phyloP scores from a whole-genome alignment of 2,113 vertebrate species.

The Pithys albifrons region DNA sequence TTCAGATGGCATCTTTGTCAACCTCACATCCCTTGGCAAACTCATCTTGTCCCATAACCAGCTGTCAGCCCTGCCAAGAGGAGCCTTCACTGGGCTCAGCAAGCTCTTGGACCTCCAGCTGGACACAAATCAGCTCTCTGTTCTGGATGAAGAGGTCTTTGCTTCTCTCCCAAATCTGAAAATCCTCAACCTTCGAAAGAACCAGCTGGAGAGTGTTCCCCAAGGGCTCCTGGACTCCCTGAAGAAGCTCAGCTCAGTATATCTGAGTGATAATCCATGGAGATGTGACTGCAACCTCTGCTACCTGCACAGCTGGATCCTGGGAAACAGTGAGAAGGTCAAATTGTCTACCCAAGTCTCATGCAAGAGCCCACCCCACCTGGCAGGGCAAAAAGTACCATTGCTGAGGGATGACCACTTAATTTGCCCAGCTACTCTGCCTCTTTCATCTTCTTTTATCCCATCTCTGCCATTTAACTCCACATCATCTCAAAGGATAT shows the following conservation, averaged over 20 bases:
- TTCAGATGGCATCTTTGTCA: constrained; percentile 67
- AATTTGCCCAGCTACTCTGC: constrained; percentile 53
- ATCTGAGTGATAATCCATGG: constrained; percentile 80
- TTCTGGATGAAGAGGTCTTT: constrained; percentile 62
- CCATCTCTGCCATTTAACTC: not conserved
- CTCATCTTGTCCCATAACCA: constrained; percentile 76
- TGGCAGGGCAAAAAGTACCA: constrained; percentile 55
- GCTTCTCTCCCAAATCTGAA: constrained; percentile 63
- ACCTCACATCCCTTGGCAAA: constrained; percentile 70
- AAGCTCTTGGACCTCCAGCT: constrained; percentile 75
- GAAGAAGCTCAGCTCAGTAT: constrained; percentile 64
- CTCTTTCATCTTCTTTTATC: not conserved
- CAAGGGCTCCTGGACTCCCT: constrained; percentile 57
- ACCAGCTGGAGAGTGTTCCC: constrained; percentile 68
- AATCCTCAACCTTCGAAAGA: constrained; percentile 67
- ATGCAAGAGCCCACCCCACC: constrained; percentile 69
- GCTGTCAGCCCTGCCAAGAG: constrained; percentile 61
- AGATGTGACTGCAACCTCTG: constrained; percentile 82
- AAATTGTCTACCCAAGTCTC: not conserved
- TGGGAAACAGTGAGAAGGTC: constrained; percentile 42
- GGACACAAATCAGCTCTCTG: constrained; percentile 64
- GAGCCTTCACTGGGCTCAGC: constrained; percentile 72
- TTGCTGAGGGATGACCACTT: constrained; percentile 63
- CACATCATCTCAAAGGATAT: not conserved
- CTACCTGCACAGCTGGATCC: constrained; percentile 70